Evolutionary conservation across 2,113 vertebrate species (phyloP).

Genomic region (Pomatorhinus ruficollis): DNA sequence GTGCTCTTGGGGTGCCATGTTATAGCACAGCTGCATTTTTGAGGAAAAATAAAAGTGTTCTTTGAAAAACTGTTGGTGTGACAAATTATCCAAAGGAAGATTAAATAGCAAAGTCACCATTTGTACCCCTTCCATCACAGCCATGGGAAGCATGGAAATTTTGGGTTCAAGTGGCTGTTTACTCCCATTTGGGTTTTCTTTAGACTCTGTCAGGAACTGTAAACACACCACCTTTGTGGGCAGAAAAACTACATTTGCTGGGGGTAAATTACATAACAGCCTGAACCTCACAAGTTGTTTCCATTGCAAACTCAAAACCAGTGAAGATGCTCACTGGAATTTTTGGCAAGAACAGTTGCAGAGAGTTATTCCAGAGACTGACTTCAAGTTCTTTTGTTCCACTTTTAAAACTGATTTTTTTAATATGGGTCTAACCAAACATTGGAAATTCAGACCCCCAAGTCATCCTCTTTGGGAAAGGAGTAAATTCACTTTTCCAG

Average conservation of each 20-base stretch:
- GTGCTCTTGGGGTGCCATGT: not conserved
- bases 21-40: rapidly evolving
- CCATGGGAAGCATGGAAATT: rapidly evolving
- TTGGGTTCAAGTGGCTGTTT: not conserved
- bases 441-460: not conserved
- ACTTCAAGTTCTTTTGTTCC: not conserved
- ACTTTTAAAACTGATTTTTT: not conserved
- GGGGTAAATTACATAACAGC: not conserved
- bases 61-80: not conserved
- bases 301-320: not conserved
- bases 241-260: not conserved
- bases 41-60: not conserved
- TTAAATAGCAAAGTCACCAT: not conserved
- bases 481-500: not conserved
- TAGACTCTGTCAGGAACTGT: not conserved
- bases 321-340: not conserved
- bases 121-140: not conserved
- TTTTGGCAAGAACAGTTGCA: not conserved
- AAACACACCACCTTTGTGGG: not conserved
- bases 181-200: not conserved
- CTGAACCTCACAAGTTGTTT: not conserved
- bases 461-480: not conserved
- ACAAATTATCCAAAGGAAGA: not conserved
- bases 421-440: not conserved
- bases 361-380: not conserved